A percentile compares a stretch with the other conserved stretches of the same genome.
Evolutionary conservation across 1,140 invertebrate genomes (phyloP).

Genomic region (Macrotrachela quadricornifera): DNA sequence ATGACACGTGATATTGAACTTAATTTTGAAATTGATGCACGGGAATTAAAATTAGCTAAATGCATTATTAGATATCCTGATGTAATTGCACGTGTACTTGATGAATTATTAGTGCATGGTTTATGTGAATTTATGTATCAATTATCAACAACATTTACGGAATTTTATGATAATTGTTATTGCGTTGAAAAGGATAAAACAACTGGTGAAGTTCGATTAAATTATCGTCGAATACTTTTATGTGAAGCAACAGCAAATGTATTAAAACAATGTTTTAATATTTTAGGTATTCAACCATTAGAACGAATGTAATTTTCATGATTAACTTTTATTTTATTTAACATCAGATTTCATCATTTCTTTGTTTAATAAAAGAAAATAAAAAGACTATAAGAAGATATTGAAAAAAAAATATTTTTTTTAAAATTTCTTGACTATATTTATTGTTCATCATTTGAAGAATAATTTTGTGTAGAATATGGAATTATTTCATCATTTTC

Average conservation of each 20-base stretch:
- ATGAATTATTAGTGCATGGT: constrained; percentile 59
- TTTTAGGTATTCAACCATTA: constrained; percentile 76
- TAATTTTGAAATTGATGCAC: constrained; percentile 56
- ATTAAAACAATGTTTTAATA: constrained; percentile 60
- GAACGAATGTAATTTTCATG: constrained; percentile 53
- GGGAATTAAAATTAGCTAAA: constrained; percentile 80
- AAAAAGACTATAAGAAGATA: too few relatives aligned
- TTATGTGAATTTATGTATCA: constrained; percentile 91
- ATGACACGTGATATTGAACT: constrained; percentile 36
- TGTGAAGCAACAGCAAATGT: constrained; percentile 73
- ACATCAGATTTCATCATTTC: too few relatives aligned
- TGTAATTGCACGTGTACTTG: constrained; percentile 35
- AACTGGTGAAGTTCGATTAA: constrained; percentile 31
- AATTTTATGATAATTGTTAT: constrained; percentile 95
- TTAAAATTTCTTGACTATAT: too few relatives aligned
- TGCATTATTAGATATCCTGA: constrained; percentile 57
- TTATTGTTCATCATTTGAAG: too few relatives aligned
- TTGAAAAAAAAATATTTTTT: too few relatives aligned
- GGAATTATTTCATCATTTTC: too few relatives aligned
- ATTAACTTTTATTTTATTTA: neutral
- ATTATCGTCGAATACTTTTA: constrained; percentile 63
- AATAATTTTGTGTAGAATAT: too few relatives aligned
- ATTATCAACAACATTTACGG: constrained; percentile 66
- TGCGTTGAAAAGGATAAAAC: constrained; percentile 60
- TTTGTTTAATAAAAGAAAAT: too few relatives aligned